These are phyloP conservation scores for Plagodis dolabraria DNA, from an alignment of 2,888 invertebrate species.

Conservation along the genomic window DNA sequence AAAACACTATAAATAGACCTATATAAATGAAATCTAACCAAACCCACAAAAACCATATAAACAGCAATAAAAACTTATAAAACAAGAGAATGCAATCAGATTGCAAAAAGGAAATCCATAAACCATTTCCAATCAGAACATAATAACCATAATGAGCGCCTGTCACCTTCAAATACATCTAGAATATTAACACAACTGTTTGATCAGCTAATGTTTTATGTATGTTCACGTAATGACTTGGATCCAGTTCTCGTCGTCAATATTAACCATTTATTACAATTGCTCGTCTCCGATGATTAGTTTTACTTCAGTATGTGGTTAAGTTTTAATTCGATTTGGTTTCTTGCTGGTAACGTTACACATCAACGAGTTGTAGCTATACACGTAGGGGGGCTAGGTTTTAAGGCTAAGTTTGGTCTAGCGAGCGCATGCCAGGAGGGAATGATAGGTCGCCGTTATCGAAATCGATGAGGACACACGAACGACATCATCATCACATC, in stretches of 20 bases:
- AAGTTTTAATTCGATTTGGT: constrained; percentile 26
- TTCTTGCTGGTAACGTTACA: constrained; percentile 1
- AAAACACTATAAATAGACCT: too few relatives aligned
- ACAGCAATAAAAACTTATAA: background rate
- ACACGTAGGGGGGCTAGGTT: too few relatives aligned
- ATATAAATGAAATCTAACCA: too few relatives aligned
- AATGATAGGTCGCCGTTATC: too few relatives aligned
- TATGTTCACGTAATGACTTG: constrained; percentile 35
- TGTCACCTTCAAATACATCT: constrained; percentile 23
- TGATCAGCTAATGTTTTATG: constrained; percentile 39
- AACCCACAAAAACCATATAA: too few relatives aligned
- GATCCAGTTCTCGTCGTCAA: constrained; percentile 37
- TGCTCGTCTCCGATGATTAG: constrained; percentile 29
- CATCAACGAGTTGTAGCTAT: too few relatives aligned
- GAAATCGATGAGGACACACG: too few relatives aligned
- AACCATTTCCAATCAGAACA: constrained; percentile 19
- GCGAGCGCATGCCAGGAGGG: too few relatives aligned
- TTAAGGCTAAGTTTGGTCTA: too few relatives aligned
- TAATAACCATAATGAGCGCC: constrained; percentile 20
- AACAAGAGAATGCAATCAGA: background rate
- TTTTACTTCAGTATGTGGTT: constrained; percentile 24
- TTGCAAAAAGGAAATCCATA: constrained; percentile 3
- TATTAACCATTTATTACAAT: constrained; percentile 39
- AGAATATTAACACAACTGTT: constrained; percentile 27
- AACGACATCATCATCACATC: too few relatives aligned